Conservation (phyloP, 2,797 vertebrate genomes). For the Triplophysa bombifrons region DNA sequence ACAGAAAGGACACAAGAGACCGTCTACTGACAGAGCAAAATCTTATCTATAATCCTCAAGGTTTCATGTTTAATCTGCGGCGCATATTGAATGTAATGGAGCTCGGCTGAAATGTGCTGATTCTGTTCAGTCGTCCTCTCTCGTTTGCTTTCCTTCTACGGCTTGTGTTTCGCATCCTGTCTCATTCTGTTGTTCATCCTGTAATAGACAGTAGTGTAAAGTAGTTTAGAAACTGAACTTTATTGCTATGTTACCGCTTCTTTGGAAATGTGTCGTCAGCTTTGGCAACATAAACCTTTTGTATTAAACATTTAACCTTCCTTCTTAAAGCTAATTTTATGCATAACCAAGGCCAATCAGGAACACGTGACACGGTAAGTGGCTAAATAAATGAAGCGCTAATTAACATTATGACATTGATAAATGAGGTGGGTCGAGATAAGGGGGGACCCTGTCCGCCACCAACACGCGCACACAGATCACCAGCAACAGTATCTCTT, state of each 20-base stretch:
- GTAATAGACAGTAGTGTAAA: neutral
- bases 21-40: conserved; percentile 19
- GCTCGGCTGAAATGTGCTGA: conserved; percentile 19
- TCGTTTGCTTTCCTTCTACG: neutral
- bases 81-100: conserved; percentile 19
- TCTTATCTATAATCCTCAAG: conserved; percentile 34
- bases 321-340: neutral
- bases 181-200: neutral
- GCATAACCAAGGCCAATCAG: conserved; percentile 58
- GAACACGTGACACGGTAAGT: conserved; percentile 80
- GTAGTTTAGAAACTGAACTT: neutral
- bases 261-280: neutral
- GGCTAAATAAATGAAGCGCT: conserved; percentile 94
- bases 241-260: neutral
- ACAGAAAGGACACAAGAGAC: conserved; percentile 55
- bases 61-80: conserved; percentile 16
- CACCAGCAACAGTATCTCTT: conserved; percentile 89
- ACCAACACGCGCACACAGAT: conserved; percentile 87
- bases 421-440: conserved; percentile 89
- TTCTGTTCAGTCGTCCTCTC: conserved; percentile 41
- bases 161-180: neutral
- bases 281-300: neutral
- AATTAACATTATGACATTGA: conserved; percentile 97
- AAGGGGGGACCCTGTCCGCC: conserved; percentile 81
- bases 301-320: neutral